Evolutionary conservation across 92 coral and sea anemone species (phyloP).

Genomic region (Porites cylindrica): DNA sequence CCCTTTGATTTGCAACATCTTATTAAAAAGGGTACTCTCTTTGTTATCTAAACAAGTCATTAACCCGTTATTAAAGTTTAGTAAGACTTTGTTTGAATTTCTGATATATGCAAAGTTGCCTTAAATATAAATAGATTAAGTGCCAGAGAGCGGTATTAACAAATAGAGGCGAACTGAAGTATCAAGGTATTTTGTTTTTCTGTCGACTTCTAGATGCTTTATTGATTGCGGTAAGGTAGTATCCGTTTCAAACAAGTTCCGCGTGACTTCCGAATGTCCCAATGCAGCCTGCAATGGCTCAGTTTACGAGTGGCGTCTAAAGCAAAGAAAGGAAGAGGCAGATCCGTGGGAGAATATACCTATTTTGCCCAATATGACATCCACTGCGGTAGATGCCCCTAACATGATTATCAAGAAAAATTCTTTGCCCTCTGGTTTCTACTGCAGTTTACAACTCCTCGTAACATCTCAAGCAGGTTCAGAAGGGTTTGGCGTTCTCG

Average conservation of each 20-base stretch:
- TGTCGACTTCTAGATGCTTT: conserved; percentile 11
- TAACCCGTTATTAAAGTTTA: too few species aligned
- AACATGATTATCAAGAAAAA: neutral
- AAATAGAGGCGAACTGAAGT: too few species aligned
- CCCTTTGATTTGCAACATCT: too few species aligned
- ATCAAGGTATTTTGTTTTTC: too few species aligned
- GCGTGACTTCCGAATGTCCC: conserved; percentile 34
- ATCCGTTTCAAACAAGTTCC: conserved; percentile 22
- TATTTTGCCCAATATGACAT: conserved; percentile 10
- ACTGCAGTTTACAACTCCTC: neutral
- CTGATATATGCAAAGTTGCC: too few species aligned
- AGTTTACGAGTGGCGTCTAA: conserved; percentile 24
- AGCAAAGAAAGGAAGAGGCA: neutral
- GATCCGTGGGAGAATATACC: neutral
- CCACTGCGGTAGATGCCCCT: conserved; percentile 5
- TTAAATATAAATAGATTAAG: too few species aligned
- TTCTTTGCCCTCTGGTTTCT: neutral
- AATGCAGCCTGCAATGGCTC: conserved; percentile 24
- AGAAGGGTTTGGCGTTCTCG: conserved; percentile 8
- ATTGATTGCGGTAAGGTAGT: conserved; percentile 10
- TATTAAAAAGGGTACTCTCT: too few species aligned
- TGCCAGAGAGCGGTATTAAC: too few species aligned
- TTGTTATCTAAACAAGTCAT: too few species aligned
- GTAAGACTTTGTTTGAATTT: too few species aligned
- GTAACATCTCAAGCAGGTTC: neutral